phyloP scores from a whole-genome alignment of 2,113 vertebrate species.

The Theristicus caerulescens region DNA sequence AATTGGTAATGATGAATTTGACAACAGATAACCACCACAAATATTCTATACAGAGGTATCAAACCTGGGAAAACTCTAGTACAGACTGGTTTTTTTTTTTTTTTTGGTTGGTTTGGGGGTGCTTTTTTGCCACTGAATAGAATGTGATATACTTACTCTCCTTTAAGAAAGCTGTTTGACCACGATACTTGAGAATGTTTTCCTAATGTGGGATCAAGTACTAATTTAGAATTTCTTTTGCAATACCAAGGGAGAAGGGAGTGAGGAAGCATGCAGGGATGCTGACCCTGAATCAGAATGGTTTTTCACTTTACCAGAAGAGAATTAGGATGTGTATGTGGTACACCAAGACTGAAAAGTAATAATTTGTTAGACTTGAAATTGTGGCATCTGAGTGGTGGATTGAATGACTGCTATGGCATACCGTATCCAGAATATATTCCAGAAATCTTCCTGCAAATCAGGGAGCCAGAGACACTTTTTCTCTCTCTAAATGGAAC shows the following conservation, averaged over 20 bases:
- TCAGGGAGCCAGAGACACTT: not conserved
- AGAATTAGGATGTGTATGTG: not conserved
- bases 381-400: not conserved
- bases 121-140: not conserved
- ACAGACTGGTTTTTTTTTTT: not conserved
- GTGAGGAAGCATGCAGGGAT: not conserved
- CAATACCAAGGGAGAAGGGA: not conserved
- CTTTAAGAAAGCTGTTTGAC: not conserved
- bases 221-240: not conserved
- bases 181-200: not conserved
- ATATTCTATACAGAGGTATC: not conserved
- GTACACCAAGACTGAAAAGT: not conserved
- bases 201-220: not conserved
- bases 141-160: not conserved
- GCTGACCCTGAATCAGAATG: not conserved
- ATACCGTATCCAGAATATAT: not conserved
- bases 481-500: not conserved
- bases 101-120: not conserved
- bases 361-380: not conserved
- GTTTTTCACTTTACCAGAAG: not conserved
- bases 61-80: not conserved
- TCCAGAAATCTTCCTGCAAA: not conserved
- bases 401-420: not conserved
- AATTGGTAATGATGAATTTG: not conserved
- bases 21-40: not conserved